Evolutionary conservation across 2,888 invertebrate genomes (phyloP), one percentile per base, ranked within the genome.

Genomic region (Platycheirus albimanus): DNA sequence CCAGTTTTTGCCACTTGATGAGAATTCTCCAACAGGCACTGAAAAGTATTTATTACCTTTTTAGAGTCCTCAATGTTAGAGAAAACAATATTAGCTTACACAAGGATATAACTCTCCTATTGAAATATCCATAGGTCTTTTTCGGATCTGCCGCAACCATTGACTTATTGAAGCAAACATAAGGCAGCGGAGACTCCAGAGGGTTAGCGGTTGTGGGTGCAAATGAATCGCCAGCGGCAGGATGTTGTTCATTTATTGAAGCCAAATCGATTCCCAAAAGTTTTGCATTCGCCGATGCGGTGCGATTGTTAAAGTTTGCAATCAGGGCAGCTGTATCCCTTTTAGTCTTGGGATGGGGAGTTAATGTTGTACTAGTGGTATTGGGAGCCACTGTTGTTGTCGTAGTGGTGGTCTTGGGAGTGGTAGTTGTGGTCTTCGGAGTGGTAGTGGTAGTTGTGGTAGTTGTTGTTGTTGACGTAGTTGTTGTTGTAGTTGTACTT

Each of bases 1-100:
- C 96, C 97, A 97, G 87, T 95, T 95, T 70, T 94, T 93, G 0
- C 97, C 97, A 2, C 92, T 93, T 0, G 95, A 93, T 56, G 93
- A 93, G 7, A 97, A 92, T 74, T 93, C 93, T 1, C 92, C 90
- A 85, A 97, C 93, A 0, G 96, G 95, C 85, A 93, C 97, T 96
- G 89, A 8, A 92, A 91, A 85, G n/a, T n/a, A n/a, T n/a, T n/a
- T 79, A 8, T 15, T 47, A 61, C 36, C 7, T 52, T 19, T 5
- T 24, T 24, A 4, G n/a, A n/a, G 24, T 24, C 5, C 24, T 24
- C 24, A 24, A 24, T n/a, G n/a, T n/a, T n/a, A n/a, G n/a, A n/a
- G n/a, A n/a, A 24, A 4, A 24, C 24, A 47, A 19, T 63, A 54
- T n/a, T n/a, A n/a, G 85, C 89, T 91, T 88, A 96, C 96, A 94